Conservation (phyloP, 64 coral and sea anemone species). For the Pocillopora damicornis region DNA sequence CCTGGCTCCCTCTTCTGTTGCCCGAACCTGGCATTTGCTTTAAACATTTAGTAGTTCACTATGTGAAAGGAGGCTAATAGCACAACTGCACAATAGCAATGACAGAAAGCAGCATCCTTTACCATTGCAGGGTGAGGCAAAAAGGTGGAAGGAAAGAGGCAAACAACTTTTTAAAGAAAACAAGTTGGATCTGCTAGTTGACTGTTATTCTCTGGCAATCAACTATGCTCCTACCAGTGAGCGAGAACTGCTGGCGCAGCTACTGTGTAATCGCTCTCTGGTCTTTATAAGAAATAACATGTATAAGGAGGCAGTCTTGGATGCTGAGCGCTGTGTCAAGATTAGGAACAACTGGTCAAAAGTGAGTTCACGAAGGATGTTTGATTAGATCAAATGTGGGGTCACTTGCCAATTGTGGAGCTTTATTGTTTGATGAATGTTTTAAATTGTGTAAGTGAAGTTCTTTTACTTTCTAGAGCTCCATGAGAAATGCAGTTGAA, state of each 20-base stretch:
- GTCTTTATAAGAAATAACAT: conserved; percentile 29
- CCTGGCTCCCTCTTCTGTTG: too few species aligned
- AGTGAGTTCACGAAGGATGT: background rate
- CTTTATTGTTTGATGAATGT: background rate
- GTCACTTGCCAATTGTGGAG: too few species aligned
- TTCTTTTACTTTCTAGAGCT: too few species aligned
- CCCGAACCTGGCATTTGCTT: too few species aligned
- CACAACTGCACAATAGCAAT: too few species aligned
- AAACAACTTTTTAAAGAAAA: conserved; percentile 42
- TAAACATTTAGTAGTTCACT: too few species aligned
- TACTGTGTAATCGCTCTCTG: conserved; percentile 52
- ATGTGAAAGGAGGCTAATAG: too few species aligned
- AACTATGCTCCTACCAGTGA: conserved; percentile 39
- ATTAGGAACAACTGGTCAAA: conserved; percentile 36
- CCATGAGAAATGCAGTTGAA: too few species aligned
- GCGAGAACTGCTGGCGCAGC: conserved; percentile 32
- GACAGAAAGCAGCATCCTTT: too few species aligned
- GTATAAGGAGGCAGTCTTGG: conserved; percentile 14
- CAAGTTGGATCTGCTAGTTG: conserved; percentile 23
- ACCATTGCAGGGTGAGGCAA: conserved; percentile 21
- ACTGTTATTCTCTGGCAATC: conserved; percentile 52
- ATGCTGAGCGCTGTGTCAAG: conserved; percentile 51
- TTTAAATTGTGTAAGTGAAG: background rate
- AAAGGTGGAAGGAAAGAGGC: conserved; percentile 56
- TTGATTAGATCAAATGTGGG: too few species aligned